phyloP scores from a whole-genome alignment of 2,113 vertebrate genomes.

The Xiphophorus maculatus region DNA sequence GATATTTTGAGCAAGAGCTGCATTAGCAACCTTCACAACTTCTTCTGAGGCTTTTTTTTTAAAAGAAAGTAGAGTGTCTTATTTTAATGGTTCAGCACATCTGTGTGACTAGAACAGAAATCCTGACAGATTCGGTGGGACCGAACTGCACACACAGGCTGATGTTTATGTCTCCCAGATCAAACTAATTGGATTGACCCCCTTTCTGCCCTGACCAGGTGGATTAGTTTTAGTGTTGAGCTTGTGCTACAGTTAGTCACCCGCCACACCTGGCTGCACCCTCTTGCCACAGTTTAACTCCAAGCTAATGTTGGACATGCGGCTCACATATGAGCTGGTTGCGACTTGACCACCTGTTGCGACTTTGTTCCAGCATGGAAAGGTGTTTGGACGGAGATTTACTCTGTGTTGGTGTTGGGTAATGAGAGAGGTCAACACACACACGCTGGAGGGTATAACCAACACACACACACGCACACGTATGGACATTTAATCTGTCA shows the following conservation, averaged over 20 bases:
- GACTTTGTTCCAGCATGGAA: constrained; percentile 42
- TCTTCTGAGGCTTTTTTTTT: too few relatives aligned
- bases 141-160: constrained; percentile 31
- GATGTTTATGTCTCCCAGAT: constrained; percentile 62
- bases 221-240: constrained; percentile 53
- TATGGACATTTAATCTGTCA: constrained; percentile 18
- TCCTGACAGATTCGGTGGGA: constrained; percentile 7
- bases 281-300: constrained; percentile 6
- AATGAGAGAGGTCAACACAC: constrained; percentile 47
- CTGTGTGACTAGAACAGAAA: neutral
- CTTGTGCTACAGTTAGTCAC: constrained; percentile 50
- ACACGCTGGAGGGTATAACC: neutral
- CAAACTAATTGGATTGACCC: constrained; percentile 77
- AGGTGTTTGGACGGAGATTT: constrained; percentile 39
- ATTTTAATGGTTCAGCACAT: neutral
- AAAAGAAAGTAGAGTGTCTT: too few relatives aligned
- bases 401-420: constrained; percentile 34
- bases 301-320: constrained; percentile 62
- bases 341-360: constrained; percentile 70
- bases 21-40: too few relatives aligned
- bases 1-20: too few relatives aligned
- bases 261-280: constrained; percentile 28
- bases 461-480: neutral
- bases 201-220: constrained; percentile 61
- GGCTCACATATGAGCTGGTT: constrained; percentile 53